A percentile compares a stretch with the other conserved stretches of the same genome.
These are phyloP conservation scores for Atta cephalotes DNA, from an alignment of 1,140 invertebrate genomes.

Conservation along the genomic window DNA sequence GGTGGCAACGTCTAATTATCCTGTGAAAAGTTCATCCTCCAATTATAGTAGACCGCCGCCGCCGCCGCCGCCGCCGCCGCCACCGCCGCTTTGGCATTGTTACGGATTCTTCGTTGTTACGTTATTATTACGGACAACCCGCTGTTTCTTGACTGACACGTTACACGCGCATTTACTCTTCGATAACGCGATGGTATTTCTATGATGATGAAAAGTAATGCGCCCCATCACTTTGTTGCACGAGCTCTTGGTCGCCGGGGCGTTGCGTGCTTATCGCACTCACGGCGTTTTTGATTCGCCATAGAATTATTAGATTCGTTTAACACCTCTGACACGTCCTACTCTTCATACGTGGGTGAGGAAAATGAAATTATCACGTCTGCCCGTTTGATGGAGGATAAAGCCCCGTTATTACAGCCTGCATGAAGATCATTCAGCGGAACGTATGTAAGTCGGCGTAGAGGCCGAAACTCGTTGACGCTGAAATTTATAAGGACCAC, in stretches of 20 bases:
- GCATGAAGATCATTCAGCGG: slow-evolving; percentile 19
- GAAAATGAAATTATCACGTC: slow-evolving; percentile 62
- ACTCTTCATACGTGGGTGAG: slow-evolving; percentile 56
- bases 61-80: slow-evolving; percentile 21
- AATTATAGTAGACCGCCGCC: slow-evolving; percentile 68
- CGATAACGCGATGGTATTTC: slow-evolving; percentile 51
- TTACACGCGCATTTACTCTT: slow-evolving; percentile 50
- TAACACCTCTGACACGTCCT: slow-evolving; percentile 55
- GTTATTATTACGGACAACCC: slow-evolving; percentile 64
- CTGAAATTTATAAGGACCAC: slow-evolving; percentile 16
- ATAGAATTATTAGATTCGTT: slow-evolving; percentile 57
- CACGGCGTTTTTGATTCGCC: slow-evolving; percentile 38
- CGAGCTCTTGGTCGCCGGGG: background rate
- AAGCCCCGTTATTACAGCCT: slow-evolving; percentile 49
- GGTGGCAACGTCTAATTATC: slow-evolving; percentile 79
- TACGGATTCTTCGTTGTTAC: slow-evolving; percentile 61
- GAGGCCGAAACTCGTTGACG: background rate
- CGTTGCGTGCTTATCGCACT: slow-evolving; percentile 49
- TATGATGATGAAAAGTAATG: slow-evolving; percentile 49
- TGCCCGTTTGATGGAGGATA: slow-evolving; percentile 47
- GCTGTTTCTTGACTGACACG: slow-evolving; percentile 41
- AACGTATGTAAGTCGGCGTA: slow-evolving; percentile 14
- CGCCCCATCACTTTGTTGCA: slow-evolving; percentile 39
- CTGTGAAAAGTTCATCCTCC: slow-evolving; percentile 76
- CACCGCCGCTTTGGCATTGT: slow-evolving; percentile 66